A percentile compares a stretch with the other conserved stretches of the same genome.
Evolutionary conservation across 2,113 vertebrate species (phyloP).

Genomic region (Cygnus atratus): DNA sequence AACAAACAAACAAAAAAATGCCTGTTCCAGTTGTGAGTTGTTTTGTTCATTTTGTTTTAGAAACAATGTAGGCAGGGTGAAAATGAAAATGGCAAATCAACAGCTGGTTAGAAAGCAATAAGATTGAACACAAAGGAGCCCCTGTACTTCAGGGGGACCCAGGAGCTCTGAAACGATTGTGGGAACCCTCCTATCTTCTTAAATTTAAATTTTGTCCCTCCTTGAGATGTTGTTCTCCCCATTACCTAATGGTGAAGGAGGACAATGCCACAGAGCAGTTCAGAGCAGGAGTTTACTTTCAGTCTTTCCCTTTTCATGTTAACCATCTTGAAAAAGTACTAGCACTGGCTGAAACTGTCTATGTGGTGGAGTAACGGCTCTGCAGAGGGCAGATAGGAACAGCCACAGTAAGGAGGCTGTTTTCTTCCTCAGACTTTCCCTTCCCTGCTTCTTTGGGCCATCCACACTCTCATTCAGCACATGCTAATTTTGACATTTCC

Average conservation of each 20-base stretch:
- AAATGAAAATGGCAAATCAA: neutral
- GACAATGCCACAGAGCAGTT: neutral
- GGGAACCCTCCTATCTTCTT: neutral
- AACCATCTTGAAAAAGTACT: neutral
- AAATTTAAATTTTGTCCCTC: neutral
- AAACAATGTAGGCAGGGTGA: neutral
- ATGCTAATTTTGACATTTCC: conserved; percentile 78
- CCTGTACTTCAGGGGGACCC: neutral
- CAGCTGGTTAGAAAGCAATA: neutral
- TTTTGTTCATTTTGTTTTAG: neutral
- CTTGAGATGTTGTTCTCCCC: rapidly evolving
- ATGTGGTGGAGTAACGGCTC: neutral
- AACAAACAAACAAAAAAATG: neutral
- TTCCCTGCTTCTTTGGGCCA: neutral
- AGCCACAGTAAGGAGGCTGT: neutral
- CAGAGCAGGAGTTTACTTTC: neutral
- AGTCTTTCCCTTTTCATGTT: neutral
- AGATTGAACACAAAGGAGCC: neutral
- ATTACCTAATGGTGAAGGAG: neutral
- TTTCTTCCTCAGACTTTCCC: neutral
- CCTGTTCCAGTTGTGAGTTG: neutral
- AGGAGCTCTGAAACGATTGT: neutral
- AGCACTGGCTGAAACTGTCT: neutral
- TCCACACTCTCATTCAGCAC: neutral
- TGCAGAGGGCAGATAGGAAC: neutral